phyloP scores from a whole-genome alignment of 2,113 vertebrate genomes.

The Urocolius indicus region DNA sequence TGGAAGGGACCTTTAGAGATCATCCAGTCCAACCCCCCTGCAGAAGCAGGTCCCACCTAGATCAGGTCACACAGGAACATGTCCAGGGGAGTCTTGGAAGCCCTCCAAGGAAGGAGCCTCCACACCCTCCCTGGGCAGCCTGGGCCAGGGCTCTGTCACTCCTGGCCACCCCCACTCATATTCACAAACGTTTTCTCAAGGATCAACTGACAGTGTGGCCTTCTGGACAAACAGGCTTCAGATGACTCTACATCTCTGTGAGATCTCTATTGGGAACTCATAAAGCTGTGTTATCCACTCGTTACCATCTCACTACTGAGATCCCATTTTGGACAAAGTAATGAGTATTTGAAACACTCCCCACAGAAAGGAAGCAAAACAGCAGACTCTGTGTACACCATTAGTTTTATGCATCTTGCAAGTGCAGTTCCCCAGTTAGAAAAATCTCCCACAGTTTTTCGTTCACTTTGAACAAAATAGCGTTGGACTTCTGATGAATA shows the following conservation, averaged over 20 bases:
- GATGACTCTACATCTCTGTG: not conserved
- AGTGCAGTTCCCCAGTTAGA: not conserved
- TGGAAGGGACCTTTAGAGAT: too few relatives aligned
- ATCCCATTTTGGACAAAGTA: not conserved
- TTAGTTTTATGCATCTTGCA: slow-evolving; percentile 36
- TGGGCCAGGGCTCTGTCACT: too few relatives aligned
- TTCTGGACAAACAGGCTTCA: not conserved
- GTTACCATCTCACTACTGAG: not conserved
- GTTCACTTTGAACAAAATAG: slow-evolving; percentile 62
- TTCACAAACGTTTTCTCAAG: rapidly evolving
- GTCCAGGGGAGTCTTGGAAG: too few relatives aligned
- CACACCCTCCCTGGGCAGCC: too few relatives aligned
- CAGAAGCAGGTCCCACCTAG: too few relatives aligned
- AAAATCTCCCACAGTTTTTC: slow-evolving; percentile 61
- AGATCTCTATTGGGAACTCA: not conserved
- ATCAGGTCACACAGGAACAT: too few relatives aligned
- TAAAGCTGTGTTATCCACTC: not conserved
- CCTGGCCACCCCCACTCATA: not conserved
- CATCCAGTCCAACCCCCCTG: too few relatives aligned
- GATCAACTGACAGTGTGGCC: not conserved
- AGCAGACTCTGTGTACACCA: slow-evolving; percentile 38
- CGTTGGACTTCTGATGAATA: slow-evolving; percentile 64
- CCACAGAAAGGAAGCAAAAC: slow-evolving; percentile 26
- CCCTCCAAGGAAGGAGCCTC: too few relatives aligned
- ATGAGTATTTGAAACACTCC: slow-evolving; percentile 21